Base-by-base conservation (phyloP, 1,140 invertebrate species). In the Aphis craccivora region DNA sequence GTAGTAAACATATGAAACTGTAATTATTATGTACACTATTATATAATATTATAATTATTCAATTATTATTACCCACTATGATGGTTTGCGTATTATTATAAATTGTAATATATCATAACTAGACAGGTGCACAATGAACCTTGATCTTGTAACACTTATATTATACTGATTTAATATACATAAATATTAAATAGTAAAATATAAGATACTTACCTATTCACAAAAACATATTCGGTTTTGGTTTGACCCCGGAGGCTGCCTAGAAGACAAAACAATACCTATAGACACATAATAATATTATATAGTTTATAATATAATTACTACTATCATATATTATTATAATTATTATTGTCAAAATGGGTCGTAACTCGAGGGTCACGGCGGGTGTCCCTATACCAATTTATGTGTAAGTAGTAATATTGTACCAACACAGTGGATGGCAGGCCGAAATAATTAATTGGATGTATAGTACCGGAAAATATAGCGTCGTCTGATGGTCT, bases 401-500 rank as follows among this genome's bases (percentile, higher is more conserved):
- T 18, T n/a, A 76, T 4, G 30, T n/a, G 30, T n/a, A 67, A 11
- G 0, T n/a, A 76, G 5, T n/a, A 76, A n/a, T 76, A 76, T 76
- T n/a, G 30, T 18, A 18, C 60, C 60, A 35, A 76, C 30, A 6
- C 30, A 76, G 30, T 76, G 1, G 60, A 76, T 76, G 60, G 60
- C 60, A 4, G 4, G 30, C 14, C 60, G n/a, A 76, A 76, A 76
- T 76, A 76, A 76, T 76, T 76, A 76, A 76, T 76, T 76, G 60
- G 60, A 76, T n/a, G 60, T 76, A 67, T n/a, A n/a, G 60, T n/a
- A 76, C 30, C 60, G 60, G 60, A 76, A 76, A 76, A 76, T 76
- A 30, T 60, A 60, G 30, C 60, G 60, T 76, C 60, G 60, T 76
- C 60, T 14, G 60, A 76, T n/a, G n/a, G n/a, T 76, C 60, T 76